Conservation (phyloP, 2,113 vertebrate species). For the Lagopus leucura region DNA sequence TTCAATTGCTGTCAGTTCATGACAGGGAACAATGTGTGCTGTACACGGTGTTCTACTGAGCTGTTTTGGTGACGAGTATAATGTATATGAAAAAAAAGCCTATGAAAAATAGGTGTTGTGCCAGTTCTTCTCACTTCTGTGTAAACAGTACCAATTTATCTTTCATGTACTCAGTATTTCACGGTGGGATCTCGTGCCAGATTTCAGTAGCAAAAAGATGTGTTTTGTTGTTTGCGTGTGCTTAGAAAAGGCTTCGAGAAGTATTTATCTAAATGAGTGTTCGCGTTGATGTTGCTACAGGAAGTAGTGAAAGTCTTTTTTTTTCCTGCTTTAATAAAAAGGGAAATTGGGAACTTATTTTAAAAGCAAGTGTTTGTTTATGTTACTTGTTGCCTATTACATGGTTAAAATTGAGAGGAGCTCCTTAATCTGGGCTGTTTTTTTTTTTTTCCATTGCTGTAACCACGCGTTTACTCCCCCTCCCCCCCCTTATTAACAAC, state of each 20-base stretch:
- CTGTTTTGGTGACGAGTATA: constrained; percentile 32
- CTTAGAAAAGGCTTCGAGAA: background rate
- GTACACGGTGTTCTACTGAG: constrained; percentile 34
- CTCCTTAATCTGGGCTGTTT: background rate
- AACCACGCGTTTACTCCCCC: background rate
- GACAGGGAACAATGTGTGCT: constrained; percentile 50
- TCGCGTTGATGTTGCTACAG: background rate
- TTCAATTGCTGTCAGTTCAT: constrained; percentile 13
- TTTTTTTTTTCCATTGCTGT: background rate
- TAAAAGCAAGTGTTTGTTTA: background rate
- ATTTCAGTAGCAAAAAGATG: background rate
- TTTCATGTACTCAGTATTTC: background rate
- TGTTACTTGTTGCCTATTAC: background rate
- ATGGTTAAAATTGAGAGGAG: constrained; percentile 28
- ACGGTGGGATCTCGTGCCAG: background rate
- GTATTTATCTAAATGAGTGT: background rate
- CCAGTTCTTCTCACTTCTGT: background rate
- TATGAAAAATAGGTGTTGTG: background rate
- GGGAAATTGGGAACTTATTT: background rate
- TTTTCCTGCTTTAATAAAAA: background rate
- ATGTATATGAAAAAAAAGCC: background rate
- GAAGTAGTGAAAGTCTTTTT: constrained; percentile 1
- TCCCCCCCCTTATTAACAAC: background rate
- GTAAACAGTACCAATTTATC: background rate
- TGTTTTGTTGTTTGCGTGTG: rapidly evolving